Base-by-base conservation (phyloP, 2,797 vertebrate genomes). In the Arremon brunneinucha region DNA sequence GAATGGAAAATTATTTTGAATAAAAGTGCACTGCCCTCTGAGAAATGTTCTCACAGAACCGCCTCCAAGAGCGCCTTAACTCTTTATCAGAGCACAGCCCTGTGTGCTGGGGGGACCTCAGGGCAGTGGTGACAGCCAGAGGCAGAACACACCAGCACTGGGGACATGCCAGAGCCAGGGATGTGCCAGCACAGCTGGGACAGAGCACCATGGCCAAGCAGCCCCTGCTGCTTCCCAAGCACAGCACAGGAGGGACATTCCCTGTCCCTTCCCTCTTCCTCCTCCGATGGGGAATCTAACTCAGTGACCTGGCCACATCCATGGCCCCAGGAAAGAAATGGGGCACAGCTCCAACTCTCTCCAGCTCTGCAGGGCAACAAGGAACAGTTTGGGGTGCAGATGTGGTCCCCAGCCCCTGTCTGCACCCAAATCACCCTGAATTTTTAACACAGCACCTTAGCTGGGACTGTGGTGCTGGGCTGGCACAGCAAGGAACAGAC, bases 1-100 rank as follows among this genome's bases (percentile, higher is more conserved):
- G 97, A 98, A 97, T 97, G 97, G 97, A 97, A 98, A 98, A 96
- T 96, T 93, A 94, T 97, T 94, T 95, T 67, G 13, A 90, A 93
- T 95, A 97, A 82, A 97, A 97, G 96, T 96, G 96, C 95, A 94
- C 95, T 96, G 97, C 96, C 95, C 97, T 97, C 96, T 90, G 92
- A 92, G 93, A 96, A 96, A 96, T 87, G 94, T 98, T 98, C 97
- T 96, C 97, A 98, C 96, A 97, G 97, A 95, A 94, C 88, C 0
- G 83, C 94, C 88, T 89, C 94, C 30, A 78, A 87, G 91, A 94
- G 87, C 0, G 70, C 71, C 87, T 96, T 92, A 95, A 95, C 95
- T 96, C 96, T 94, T 84, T 90, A 83, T 91, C 94, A 52, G 65
- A 76, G 72, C 13, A 1, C 56, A 37, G 87, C 1, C 3, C 78